phyloP scores from a whole-genome alignment of 2,113 vertebrate genomes.

The Mesitornis unicolor region DNA sequence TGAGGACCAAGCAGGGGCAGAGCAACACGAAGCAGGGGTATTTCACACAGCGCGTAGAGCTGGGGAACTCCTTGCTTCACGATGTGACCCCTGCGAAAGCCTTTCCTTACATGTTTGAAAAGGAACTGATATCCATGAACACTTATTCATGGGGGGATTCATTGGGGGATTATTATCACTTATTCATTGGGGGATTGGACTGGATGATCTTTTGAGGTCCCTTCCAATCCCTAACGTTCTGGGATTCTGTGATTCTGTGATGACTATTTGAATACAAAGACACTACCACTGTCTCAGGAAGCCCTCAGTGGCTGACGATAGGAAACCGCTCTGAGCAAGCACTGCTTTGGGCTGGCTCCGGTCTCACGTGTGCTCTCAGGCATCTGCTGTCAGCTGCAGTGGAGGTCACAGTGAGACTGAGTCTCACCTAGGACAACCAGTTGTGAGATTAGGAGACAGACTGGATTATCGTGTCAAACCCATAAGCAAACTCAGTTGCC shows the following conservation, averaged over 20 bases:
- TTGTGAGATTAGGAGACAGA: not conserved
- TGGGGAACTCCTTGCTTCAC: not conserved
- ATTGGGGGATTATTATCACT: too few species aligned
- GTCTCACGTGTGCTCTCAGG: rapidly evolving
- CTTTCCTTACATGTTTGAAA: not conserved
- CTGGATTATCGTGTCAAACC: not conserved
- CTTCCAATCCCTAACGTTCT: too few species aligned
- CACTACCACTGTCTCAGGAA: not conserved
- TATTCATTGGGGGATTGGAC: too few species aligned
- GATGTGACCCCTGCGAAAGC: not conserved
- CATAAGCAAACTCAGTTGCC: not conserved
- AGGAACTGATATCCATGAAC: not conserved
- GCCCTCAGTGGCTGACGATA: too few species aligned
- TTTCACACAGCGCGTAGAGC: not conserved
- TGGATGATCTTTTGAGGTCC: too few species aligned
- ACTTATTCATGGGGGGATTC: too few species aligned
- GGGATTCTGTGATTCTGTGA: too few species aligned
- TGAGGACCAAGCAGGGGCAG: not conserved
- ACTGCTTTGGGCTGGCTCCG: not conserved
- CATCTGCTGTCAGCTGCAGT: not conserved
- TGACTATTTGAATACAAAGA: not conserved
- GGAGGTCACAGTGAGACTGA: not conserved
- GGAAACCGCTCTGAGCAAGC: not conserved
- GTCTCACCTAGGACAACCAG: not conserved
- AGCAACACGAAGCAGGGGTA: not conserved